Conservation (phyloP, 2,888 invertebrate species). For the Mimumesa dahlbomi region DNA sequence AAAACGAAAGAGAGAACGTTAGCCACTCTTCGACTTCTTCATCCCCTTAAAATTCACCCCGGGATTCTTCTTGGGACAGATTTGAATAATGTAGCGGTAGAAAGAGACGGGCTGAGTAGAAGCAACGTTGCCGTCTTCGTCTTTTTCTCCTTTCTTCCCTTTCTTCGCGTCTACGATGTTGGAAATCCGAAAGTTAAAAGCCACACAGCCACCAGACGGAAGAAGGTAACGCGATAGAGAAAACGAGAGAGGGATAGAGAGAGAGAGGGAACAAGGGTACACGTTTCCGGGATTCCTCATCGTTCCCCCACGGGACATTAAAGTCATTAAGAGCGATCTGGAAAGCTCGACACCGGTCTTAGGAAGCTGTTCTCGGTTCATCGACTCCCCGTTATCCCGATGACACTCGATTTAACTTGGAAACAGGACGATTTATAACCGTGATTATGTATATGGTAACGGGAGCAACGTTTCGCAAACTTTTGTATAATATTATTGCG, state of each 20-base stretch:
- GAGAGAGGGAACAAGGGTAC: background rate
- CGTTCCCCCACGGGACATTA: slow-evolving; percentile 27
- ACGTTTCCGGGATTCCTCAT: slow-evolving; percentile 42
- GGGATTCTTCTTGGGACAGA: slow-evolving; percentile 57
- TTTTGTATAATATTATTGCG: background rate
- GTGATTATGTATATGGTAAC: slow-evolving; percentile 17
- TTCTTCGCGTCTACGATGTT: slow-evolving; percentile 9
- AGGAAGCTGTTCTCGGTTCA: slow-evolving; percentile 38
- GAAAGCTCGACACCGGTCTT: slow-evolving; percentile 23
- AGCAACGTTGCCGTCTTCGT: slow-evolving; percentile 25
- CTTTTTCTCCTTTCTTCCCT: background rate
- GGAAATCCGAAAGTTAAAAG: slow-evolving; percentile 56
- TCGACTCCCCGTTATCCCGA: slow-evolving; percentile 47
- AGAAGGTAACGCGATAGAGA: background rate
- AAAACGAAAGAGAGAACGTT: slow-evolving; percentile 16
- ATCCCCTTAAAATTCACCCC: slow-evolving; percentile 65
- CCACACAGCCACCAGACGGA: slow-evolving; percentile 14
- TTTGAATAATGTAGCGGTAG: slow-evolving; percentile 65
- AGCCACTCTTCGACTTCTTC: slow-evolving; percentile 55
- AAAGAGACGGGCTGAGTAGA: slow-evolving; percentile 39
- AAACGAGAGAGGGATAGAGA: background rate
- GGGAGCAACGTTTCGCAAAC: background rate
- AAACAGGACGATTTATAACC: slow-evolving; percentile 29
- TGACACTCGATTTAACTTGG: slow-evolving; percentile 54
- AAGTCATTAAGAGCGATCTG: slow-evolving; percentile 52